Evolutionary conservation across 2,113 vertebrate species (phyloP).

Genomic region (Seriola dumerili): DNA sequence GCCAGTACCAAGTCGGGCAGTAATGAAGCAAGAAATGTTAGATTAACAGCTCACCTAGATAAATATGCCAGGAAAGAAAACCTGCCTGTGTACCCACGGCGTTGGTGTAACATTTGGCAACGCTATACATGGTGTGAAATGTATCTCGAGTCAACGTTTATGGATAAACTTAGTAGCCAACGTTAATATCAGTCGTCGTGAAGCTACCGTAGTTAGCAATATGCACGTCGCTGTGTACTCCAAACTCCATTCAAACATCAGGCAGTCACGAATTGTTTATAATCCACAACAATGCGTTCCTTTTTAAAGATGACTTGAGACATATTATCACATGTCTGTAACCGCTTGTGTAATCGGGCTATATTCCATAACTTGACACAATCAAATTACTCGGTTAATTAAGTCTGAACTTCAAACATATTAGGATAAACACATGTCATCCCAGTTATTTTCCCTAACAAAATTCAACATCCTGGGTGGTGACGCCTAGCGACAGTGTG

Average conservation of each 20-base stretch:
- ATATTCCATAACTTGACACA: background rate
- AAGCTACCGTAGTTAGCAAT: slow-evolving; percentile 2
- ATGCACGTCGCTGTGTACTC: background rate
- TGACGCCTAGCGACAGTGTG: background rate
- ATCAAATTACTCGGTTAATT: background rate
- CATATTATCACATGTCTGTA: background rate
- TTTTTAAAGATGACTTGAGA: background rate
- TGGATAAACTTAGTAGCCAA: background rate
- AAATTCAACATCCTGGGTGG: background rate
- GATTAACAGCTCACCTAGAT: background rate
- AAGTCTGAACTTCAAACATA: background rate
- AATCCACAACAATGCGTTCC: background rate
- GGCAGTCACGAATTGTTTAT: background rate
- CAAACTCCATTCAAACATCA: slow-evolving; percentile 21
- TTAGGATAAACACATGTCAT: background rate
- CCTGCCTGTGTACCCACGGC: accelerated
- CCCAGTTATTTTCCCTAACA: background rate
- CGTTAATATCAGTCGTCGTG: background rate
- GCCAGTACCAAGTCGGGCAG: background rate
- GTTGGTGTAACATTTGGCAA: background rate
- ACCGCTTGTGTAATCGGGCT: background rate
- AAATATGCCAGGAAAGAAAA: background rate
- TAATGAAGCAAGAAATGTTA: background rate
- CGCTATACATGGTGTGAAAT: background rate
- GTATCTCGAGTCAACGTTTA: background rate